Evolutionary conservation across 2,113 vertebrate genomes (phyloP), one percentile per base, ranked within the genome.

Genomic region (Chauna torquata): DNA sequence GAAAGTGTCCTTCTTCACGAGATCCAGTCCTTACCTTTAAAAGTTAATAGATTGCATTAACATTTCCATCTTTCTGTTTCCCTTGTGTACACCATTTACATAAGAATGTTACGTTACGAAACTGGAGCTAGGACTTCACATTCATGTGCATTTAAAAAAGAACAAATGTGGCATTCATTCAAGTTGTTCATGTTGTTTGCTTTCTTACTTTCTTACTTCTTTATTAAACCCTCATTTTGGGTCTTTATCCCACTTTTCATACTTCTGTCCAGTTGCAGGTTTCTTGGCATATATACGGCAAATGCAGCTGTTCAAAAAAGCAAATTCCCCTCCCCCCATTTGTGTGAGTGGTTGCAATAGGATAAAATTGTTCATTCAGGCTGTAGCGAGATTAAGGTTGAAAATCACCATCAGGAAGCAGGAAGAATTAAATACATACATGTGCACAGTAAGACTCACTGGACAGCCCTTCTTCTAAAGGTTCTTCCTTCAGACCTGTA

Each of bases 111-210:
- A 77, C 82, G 44, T 50, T 78, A 47, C 54, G 68, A 94, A 94
- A 91, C 52, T 75, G 75, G 74, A 86, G 44, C 68, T 86, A 30
- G n/a, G 64, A 68, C 36, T 64, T 13, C 52, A 50, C 23, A 47
- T 36, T 61, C n/a, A 59, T n/a, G 23, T 55, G 25, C 20, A 24
- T 59, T 74, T 71, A 40, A 28, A 62, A 62, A 74, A 54, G 72
- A 88, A 92, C 74, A 96, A 91, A 92, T 76, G 47, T 62, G 32
- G 11, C 61, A 64, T 89, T 94, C 28, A 62, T 84, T 91, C 36
- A 78, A 55, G n/a, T 65, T 83, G 45, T 61, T 72, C 6, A 1
- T 49, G 25, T 12, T 64, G 25, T 71, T 95, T 88, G 38, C n/a
- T 92, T 91, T 88, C 64, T 71, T 72, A 52, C 28, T 68, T 87